A percentile compares a stretch with the other conserved stretches of the same genome.
phyloP scores from a whole-genome alignment of 2,888 invertebrate genomes.

The Ophion costatus region DNA sequence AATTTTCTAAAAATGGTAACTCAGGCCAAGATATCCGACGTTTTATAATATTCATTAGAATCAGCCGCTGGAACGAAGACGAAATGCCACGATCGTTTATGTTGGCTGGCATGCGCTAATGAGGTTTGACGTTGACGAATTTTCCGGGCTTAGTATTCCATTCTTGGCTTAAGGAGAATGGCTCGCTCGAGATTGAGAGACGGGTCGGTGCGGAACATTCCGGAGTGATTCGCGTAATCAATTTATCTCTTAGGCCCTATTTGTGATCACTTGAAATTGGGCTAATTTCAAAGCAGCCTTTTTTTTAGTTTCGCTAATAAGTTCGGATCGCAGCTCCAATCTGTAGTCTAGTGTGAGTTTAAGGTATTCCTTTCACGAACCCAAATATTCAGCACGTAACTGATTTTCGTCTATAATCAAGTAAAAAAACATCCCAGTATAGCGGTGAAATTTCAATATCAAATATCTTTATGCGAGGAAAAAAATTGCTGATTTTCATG shows the following conservation, averaged over 20 bases:
- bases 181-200: neutral
- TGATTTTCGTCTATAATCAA: too few species aligned
- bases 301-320: too few species aligned
- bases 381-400: too few species aligned
- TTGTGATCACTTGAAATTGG: neutral
- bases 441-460: too few species aligned
- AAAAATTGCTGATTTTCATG: too few species aligned
- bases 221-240: slow-evolving; percentile 13
- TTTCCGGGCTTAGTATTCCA: slow-evolving; percentile 70
- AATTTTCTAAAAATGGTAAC: neutral
- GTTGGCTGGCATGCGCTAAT: slow-evolving; percentile 70
- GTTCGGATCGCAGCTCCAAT: too few species aligned
- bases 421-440: too few species aligned
- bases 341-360: too few species aligned
- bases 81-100: slow-evolving; percentile 62
- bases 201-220: neutral
- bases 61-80: slow-evolving; percentile 72
- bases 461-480: too few species aligned
- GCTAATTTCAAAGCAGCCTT: neutral
- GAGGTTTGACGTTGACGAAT: slow-evolving; percentile 80
- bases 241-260: neutral
- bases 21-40: neutral
- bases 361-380: too few species aligned
- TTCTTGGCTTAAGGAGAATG: slow-evolving; percentile 21
- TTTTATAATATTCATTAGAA: slow-evolving; percentile 68